Evolutionary conservation across 2,113 vertebrate species (phyloP), one percentile per base, ranked within the genome.

Genomic region (Corynorhinus townsendii): DNA sequence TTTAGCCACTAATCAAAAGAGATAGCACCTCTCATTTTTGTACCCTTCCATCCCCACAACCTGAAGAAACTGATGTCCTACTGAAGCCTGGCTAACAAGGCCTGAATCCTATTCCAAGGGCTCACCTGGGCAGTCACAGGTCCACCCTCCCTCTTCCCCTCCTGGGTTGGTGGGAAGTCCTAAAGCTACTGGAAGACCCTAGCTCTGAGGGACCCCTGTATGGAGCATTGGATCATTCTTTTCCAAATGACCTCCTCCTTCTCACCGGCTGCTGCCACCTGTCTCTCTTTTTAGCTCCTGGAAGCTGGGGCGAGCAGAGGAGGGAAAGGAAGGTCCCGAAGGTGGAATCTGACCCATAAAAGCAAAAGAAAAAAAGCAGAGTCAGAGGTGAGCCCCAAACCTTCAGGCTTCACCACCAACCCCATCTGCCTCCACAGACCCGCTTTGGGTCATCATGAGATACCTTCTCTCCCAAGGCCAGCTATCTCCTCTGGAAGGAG

Each of bases 281-380:
- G 79, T 94, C 72, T 90, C 83, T 96, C 90, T 97, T 95, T 96
- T 96, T 81, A 95, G 85, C 52, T 96, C 91, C 66, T 94, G 92
- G 75, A 94, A 87, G 52, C 83, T 69, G 38, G 89, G 95, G 54
- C 11, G 75, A 76, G 75, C 40, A 1, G 93, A 93, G 69, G 73
- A 11, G 3, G 87, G 64, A 64, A 68, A 91, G 35, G 86, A 95
- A 62, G 71, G 14, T 85, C 86, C 83, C 88, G 84, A 56, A 81
- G 95, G 59, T 95, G 75, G 94, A 84, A 89, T 86, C 96, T 97
- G 83, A 84, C 30, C 26, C 96, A 92, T 5, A 87, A 17, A 16
- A 89, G 16, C 52, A 90, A 95, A 40, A 90, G 54, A 83, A 19
- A 59, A 62, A 94, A 66, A 83, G 28, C 14, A 75, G 85, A 83